Conservation (phyloP, 2,797 vertebrate genomes). For the Sus cebifrons region DNA sequence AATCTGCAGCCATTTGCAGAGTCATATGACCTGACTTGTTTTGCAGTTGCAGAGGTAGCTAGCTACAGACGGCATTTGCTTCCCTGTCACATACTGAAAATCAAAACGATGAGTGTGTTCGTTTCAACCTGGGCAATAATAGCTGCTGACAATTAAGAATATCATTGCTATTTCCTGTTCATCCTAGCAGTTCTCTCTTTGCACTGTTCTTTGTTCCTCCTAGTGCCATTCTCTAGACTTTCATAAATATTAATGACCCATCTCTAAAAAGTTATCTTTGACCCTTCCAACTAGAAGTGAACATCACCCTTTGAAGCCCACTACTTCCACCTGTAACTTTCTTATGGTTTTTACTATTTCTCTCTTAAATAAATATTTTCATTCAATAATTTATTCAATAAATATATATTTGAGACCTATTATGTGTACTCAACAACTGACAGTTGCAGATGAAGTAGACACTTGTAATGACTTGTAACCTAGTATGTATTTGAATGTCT, state of each 20-base stretch:
- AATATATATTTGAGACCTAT: background rate
- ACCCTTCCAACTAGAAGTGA: slow-evolving; percentile 4
- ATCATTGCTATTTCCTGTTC: slow-evolving; percentile 23
- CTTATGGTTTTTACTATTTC: background rate
- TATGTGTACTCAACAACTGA: background rate
- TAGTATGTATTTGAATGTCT: background rate
- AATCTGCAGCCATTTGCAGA: background rate
- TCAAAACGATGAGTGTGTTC: background rate
- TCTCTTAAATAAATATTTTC: background rate
- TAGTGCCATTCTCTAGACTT: background rate
- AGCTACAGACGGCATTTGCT: background rate
- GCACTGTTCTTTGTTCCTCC: background rate
- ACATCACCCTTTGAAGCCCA: background rate
- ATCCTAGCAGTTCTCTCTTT: background rate
- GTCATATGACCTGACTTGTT: background rate
- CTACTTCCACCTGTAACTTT: background rate
- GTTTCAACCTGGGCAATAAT: slow-evolving; percentile 22
- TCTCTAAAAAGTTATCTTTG: background rate
- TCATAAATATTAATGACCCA: background rate
- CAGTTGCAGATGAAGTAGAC: background rate
- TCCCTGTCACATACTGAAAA: background rate
- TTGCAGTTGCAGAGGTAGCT: background rate
- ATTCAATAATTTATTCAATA: background rate
- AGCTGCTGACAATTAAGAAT: background rate
- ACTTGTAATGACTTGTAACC: background rate